These are phyloP conservation scores for Casuarius casuarius DNA, from an alignment of 2,113 vertebrate genomes.

Conservation along the genomic window DNA sequence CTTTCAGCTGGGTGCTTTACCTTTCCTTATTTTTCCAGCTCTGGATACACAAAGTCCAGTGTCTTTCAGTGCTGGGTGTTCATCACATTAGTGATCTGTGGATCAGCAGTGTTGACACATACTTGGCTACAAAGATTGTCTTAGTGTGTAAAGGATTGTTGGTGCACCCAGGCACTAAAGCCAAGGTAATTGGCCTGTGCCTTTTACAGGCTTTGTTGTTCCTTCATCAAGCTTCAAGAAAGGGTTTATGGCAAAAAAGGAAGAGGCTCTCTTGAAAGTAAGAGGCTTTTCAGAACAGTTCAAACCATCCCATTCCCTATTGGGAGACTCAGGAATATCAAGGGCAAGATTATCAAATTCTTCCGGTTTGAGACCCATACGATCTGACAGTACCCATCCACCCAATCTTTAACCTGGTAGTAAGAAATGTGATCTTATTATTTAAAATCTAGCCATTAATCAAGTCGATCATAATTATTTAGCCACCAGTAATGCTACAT, in stretches of 20 bases:
- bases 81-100: not conserved
- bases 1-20: not conserved
- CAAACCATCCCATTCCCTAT: not conserved
- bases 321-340: not conserved
- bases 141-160: not conserved
- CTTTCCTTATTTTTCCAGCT: not conserved
- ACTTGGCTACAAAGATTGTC: not conserved
- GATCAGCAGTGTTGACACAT: not conserved
- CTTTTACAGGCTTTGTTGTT: not conserved
- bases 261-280: not conserved
- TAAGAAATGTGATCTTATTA: not conserved
- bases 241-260: not conserved
- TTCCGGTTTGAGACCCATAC: not conserved
- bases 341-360: not conserved
- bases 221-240: not conserved
- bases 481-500: conserved; percentile 55
- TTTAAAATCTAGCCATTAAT: conserved; percentile 10
- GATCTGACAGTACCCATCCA: not conserved
- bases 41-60: not conserved
- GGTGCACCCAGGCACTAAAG: not conserved
- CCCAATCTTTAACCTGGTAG: not conserved
- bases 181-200: not conserved
- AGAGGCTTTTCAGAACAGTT: not conserved
- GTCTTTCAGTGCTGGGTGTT: not conserved
- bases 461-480: conserved; percentile 38